Conservation (phyloP, 2,113 vertebrate genomes). For the Gobiocypris rarus region DNA sequence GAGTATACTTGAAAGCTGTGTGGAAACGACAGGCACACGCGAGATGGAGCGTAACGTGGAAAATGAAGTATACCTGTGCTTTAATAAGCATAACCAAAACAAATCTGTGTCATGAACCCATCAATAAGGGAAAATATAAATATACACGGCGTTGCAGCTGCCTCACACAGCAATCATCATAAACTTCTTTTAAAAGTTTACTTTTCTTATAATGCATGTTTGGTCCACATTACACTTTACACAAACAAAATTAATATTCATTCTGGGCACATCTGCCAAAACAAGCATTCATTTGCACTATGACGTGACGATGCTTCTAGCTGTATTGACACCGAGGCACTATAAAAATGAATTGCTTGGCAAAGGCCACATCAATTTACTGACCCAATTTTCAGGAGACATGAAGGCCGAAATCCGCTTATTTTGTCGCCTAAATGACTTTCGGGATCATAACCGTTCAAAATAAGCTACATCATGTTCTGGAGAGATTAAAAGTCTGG, state of each 20-base stretch:
- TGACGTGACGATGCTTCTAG: conserved; percentile 55
- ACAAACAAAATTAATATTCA: conserved; percentile 60
- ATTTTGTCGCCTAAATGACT: conserved; percentile 55
- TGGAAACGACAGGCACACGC: too few species aligned
- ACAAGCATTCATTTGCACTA: conserved; percentile 53
- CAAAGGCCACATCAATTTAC: conserved; percentile 64
- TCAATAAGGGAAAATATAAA: conserved; percentile 42
- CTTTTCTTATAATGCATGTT: conserved; percentile 1
- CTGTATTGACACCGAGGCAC: conserved; percentile 63
- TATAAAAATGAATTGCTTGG: conserved; percentile 65
- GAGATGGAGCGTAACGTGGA: too few species aligned
- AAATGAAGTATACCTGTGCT: too few species aligned
- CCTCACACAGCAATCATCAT: conserved; percentile 27
- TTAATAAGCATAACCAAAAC: not conserved
- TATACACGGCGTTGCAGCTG: not conserved
- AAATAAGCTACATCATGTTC: conserved; percentile 48
- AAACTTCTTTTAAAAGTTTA: conserved; percentile 27
- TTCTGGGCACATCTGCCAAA: conserved; percentile 58
- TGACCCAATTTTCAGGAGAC: conserved; percentile 67
- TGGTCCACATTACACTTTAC: not conserved
- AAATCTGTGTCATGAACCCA: conserved; percentile 23
- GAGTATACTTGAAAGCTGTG: too few species aligned
- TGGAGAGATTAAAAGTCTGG: conserved; percentile 18
- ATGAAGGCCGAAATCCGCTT: conserved; percentile 63
- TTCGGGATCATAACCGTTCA: conserved; percentile 42